A percentile compares a stretch with the other conserved stretches of the same genome.
Evolutionary conservation across 1,140 invertebrate genomes (phyloP).

Genomic region (Helicorthomorpha holstii): DNA sequence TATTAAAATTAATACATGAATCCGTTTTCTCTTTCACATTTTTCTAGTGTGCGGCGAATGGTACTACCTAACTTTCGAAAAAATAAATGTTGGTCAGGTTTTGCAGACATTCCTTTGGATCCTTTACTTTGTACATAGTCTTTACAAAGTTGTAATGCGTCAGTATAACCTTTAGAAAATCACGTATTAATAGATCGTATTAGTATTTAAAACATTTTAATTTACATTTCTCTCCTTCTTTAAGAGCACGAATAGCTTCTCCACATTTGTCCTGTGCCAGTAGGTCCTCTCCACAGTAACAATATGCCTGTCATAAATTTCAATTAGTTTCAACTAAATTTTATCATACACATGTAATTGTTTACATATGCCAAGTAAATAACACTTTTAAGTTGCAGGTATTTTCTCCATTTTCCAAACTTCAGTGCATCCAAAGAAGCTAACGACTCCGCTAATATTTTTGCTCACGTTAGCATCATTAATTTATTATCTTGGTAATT

Average conservation of each 20-base stretch:
- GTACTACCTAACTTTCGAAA: slow-evolving; percentile 41
- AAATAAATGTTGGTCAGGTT: slow-evolving; percentile 45
- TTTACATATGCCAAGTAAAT: slow-evolving; percentile 47
- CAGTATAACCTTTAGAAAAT: slow-evolving; percentile 28
- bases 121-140: slow-evolving; percentile 43
- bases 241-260: slow-evolving; percentile 43
- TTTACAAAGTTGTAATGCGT: slow-evolving; percentile 35
- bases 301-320: slow-evolving; percentile 36
- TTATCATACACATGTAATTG: background rate
- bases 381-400: slow-evolving; percentile 43
- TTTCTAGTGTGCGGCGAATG: slow-evolving; percentile 43
- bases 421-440: slow-evolving; percentile 34
- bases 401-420: slow-evolving; percentile 46
- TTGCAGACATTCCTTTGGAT: slow-evolving; percentile 35
- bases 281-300: slow-evolving; percentile 44
- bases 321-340: slow-evolving; percentile 1
- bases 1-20: slow-evolving; percentile 38
- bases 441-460: slow-evolving; percentile 35
- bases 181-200: slow-evolving; percentile 1
- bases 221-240: slow-evolving; percentile 39
- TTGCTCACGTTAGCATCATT: too few relatives aligned
- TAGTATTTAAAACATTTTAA: slow-evolving; percentile 1
- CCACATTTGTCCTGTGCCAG: slow-evolving; percentile 50
- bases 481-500: too few relatives aligned
- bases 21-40: slow-evolving; percentile 53